phyloP scores from a whole-genome alignment of 2,888 invertebrate genomes.

The Gandaritis pyraliata region DNA sequence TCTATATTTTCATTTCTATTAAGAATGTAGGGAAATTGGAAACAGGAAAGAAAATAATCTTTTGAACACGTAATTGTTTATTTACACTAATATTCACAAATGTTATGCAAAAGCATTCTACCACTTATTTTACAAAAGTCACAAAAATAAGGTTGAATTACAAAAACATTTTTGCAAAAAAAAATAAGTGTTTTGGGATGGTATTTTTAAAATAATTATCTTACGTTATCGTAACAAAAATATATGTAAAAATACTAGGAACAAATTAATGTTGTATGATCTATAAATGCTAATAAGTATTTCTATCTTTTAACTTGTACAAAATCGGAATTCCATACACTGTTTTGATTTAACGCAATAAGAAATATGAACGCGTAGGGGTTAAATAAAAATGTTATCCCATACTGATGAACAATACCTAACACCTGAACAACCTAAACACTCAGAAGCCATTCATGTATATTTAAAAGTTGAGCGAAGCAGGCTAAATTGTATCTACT shows the following conservation, averaged over 20 bases:
- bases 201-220: not conserved
- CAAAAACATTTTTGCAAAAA: too few species aligned
- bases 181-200: too few species aligned
- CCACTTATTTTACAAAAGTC: slow-evolving; percentile 48
- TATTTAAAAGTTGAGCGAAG: too few species aligned
- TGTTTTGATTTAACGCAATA: too few species aligned
- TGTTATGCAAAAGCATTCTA: slow-evolving; percentile 49
- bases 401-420: too few species aligned
- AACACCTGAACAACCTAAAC: too few species aligned
- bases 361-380: too few species aligned
- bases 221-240: not conserved
- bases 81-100: slow-evolving; percentile 79
- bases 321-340: too few species aligned
- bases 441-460: too few species aligned
- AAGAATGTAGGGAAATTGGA: not conserved
- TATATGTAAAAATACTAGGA: slow-evolving; percentile 26
- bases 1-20: too few species aligned
- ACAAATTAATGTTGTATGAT: slow-evolving; percentile 15
- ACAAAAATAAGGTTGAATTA: slow-evolving; percentile 20
- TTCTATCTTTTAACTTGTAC: not conserved
- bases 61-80: slow-evolving; percentile 80
- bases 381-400: too few species aligned
- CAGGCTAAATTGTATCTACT: too few species aligned
- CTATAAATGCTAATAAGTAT: slow-evolving; percentile 14
- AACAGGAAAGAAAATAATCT: slow-evolving; percentile 20